These are phyloP conservation scores for Drosophila pseudoobscura DNA, from an alignment of 1,140 invertebrate genomes.

Conservation along the genomic window DNA sequence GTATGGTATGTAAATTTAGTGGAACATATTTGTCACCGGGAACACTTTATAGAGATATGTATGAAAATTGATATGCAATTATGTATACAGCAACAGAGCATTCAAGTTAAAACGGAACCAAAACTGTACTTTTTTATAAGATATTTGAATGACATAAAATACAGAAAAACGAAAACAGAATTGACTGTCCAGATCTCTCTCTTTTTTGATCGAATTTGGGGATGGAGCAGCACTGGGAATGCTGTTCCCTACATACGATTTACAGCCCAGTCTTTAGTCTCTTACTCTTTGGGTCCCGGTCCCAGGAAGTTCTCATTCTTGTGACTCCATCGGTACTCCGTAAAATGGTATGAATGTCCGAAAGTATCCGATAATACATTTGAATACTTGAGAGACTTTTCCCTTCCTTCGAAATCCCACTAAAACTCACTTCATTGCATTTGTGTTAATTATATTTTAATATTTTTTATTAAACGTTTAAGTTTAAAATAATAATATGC, in stretches of 20 bases:
- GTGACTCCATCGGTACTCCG: too few relatives aligned
- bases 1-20: constrained; percentile 28
- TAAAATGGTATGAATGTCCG: too few relatives aligned
- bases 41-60: constrained; percentile 64
- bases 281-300: too few relatives aligned
- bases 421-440: background rate
- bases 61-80: constrained; percentile 30
- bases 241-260: too few relatives aligned
- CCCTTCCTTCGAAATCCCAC: background rate
- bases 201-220: background rate
- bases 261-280: too few relatives aligned
- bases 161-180: constrained; percentile 41
- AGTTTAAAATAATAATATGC: constrained; percentile 80
- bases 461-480: constrained; percentile 77
- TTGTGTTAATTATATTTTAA: constrained; percentile 40
- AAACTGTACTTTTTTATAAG: constrained; percentile 78
- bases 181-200: background rate
- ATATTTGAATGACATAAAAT: constrained; percentile 74
- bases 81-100: constrained; percentile 52
- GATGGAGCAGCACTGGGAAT: too few relatives aligned
- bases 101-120: constrained; percentile 65
- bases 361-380: too few relatives aligned
- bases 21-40: constrained; percentile 56
- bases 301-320: too few relatives aligned
- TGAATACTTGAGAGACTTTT: too few relatives aligned